Percentiles rank a stretch among this genome's conserved stretches.
Evolutionary conservation across 2,113 vertebrate species (phyloP).

Genomic region (Cololabis saira): DNA sequence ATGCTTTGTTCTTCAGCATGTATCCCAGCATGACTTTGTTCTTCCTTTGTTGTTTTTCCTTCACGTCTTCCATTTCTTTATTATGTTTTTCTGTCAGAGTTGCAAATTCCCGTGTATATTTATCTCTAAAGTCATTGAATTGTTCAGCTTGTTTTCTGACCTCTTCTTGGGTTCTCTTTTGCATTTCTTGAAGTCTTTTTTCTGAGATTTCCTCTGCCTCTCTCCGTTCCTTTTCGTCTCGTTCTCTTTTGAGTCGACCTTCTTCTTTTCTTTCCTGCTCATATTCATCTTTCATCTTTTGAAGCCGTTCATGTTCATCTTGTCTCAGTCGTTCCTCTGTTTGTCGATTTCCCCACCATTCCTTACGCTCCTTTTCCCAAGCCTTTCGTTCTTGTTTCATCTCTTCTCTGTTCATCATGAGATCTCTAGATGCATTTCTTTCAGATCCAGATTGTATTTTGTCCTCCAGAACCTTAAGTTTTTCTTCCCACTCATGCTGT

Average conservation of each 20-base stretch:
- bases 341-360: slow-evolving; percentile 13
- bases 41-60: background rate
- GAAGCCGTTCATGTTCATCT: background rate
- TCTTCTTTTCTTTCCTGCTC: slow-evolving; percentile 9
- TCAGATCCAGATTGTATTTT: slow-evolving; percentile 10
- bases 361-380: slow-evolving; percentile 21
- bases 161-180: slow-evolving; percentile 12
- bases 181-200: background rate
- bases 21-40: background rate
- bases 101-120: too few relatives aligned
- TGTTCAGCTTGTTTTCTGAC: slow-evolving; percentile 23
- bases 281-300: slow-evolving; percentile 27
- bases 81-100: background rate
- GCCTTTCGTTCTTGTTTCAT: background rate
- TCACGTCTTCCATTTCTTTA: background rate
- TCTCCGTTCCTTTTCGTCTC: slow-evolving; percentile 13
- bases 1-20: background rate
- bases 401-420: background rate
- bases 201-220: background rate
- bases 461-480: background rate
- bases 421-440: background rate
- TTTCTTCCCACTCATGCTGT: slow-evolving; percentile 3
- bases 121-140: too few relatives aligned
- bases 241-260: background rate
- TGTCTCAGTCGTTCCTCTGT: slow-evolving; percentile 15